Conservation (phyloP, 2,797 vertebrate genomes). For the Hoplostethus atlanticus region DNA sequence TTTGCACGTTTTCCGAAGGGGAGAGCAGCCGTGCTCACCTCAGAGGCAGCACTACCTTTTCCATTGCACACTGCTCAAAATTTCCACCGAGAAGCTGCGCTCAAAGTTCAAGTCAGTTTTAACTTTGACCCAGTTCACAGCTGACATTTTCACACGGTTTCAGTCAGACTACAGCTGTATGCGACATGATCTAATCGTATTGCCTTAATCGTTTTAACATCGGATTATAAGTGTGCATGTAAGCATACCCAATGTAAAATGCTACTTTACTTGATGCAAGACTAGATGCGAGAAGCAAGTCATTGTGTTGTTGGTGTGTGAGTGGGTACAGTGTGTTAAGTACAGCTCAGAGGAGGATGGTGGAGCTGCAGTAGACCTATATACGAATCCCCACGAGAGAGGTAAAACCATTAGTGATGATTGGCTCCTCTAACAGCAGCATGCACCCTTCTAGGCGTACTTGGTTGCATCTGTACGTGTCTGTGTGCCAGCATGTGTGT, state of each 20-base stretch:
- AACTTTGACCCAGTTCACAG: no score
- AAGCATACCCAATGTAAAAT: not conserved
- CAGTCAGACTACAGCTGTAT: no score
- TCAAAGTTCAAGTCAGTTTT: no score
- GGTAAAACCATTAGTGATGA: conserved; percentile 29
- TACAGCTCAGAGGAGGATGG: conserved; percentile 19
- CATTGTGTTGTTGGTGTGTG: conserved; percentile 9
- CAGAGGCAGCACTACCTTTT: no score
- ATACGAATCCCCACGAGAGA: conserved; percentile 34
- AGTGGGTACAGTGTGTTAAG: conserved; percentile 22
- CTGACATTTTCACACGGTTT: no score
- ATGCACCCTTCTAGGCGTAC: conserved; percentile 38
- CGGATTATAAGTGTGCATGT: conserved; percentile 7
- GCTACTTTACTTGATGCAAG: not conserved
- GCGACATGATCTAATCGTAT: not conserved
- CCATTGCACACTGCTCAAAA: no score
- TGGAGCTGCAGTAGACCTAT: conserved; percentile 36
- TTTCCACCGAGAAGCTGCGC: no score
- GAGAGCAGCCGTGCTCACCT: no score
- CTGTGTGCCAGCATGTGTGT: conserved; percentile 33
- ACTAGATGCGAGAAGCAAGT: not conserved
- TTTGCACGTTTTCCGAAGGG: no score
- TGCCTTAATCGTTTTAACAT: conserved; percentile 19
- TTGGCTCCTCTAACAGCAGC: conserved; percentile 50
- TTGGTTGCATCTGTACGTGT: conserved; percentile 27